phyloP scores from a whole-genome alignment of 2,797 vertebrate genomes.

The Hozukius guyotensis region DNA sequence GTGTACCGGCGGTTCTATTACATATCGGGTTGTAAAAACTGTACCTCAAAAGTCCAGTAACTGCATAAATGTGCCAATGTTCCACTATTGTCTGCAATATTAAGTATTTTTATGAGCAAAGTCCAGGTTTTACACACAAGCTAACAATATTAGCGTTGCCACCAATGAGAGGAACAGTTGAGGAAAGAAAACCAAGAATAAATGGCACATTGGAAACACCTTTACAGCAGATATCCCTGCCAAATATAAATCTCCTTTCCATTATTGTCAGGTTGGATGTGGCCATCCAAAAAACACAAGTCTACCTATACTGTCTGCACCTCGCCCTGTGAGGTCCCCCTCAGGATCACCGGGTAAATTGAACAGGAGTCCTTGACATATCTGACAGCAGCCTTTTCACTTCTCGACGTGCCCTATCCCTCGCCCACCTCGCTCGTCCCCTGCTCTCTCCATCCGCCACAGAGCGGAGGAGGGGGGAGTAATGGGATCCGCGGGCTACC shows the following conservation, averaged over 20 bases:
- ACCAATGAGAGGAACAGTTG: neutral
- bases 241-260: slow-evolving; percentile 23
- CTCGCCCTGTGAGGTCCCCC: slow-evolving; percentile 25
- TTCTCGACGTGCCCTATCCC: slow-evolving; percentile 27
- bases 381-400: slow-evolving; percentile 64
- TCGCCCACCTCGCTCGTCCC: slow-evolving; percentile 2
- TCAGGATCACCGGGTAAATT: slow-evolving; percentile 59
- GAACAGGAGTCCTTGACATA: slow-evolving; percentile 68
- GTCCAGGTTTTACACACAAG: neutral
- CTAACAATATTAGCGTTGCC: neutral
- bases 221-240: neutral
- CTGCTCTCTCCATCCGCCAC: slow-evolving; percentile 19
- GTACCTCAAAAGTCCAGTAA: neutral
- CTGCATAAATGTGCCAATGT: neutral
- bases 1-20: accelerated
- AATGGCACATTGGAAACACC: neutral
- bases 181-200: neutral
- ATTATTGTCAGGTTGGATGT: neutral
- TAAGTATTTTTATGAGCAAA: neutral
- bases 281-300: slow-evolving; percentile 15
- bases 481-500: slow-evolving; percentile 72
- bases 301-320: slow-evolving; percentile 12
- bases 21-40: neutral
- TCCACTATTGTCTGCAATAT: neutral
- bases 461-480: slow-evolving; percentile 49